A percentile compares a stretch with the other conserved stretches of the same genome.
These are phyloP conservation scores for Poecile montanus DNA, from an alignment of 2,797 vertebrate genomes.

Conservation along the genomic window DNA sequence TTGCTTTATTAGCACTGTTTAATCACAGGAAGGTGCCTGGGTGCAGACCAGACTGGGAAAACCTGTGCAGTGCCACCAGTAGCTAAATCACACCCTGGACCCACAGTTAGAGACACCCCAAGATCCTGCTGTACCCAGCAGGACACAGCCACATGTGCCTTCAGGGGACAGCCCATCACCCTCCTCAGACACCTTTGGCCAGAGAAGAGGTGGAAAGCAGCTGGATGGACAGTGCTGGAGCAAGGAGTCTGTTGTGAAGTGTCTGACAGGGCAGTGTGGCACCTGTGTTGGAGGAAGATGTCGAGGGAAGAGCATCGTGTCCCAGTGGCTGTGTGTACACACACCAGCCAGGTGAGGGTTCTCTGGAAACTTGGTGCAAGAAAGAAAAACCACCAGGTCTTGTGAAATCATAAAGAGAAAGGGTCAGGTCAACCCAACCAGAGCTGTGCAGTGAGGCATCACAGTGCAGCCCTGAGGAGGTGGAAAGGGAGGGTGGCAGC, in stretches of 20 bases:
- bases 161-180: neutral
- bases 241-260: neutral
- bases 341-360: neutral
- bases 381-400: neutral
- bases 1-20: neutral
- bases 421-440: neutral
- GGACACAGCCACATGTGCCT: accelerated
- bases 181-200: neutral
- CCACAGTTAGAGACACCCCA: neutral
- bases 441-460: neutral
- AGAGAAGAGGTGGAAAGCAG: neutral
- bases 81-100: neutral
- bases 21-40: neutral
- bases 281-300: too few relatives aligned
- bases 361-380: neutral
- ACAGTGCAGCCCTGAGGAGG: neutral
- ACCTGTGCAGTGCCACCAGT: neutral
- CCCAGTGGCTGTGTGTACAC: accelerated
- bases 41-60: neutral
- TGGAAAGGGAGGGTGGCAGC: neutral
- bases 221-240: neutral
- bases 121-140: neutral
- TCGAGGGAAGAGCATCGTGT: accelerated
- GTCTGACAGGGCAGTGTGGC: accelerated
- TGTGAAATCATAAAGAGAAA: neutral